Conservation (phyloP, 2,113 vertebrate species). For the Pheucticus melanocephalus region DNA sequence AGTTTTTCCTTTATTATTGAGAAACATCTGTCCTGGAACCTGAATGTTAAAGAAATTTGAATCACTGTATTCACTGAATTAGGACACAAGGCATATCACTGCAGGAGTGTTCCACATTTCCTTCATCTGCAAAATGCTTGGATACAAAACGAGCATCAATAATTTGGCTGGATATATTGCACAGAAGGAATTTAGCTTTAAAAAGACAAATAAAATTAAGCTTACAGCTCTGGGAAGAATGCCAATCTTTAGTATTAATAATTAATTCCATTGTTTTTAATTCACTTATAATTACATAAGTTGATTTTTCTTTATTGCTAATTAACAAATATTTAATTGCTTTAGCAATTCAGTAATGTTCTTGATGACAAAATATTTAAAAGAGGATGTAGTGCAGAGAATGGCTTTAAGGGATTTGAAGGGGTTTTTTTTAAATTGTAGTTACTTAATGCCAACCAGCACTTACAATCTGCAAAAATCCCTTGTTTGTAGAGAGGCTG, state of each 20-base stretch:
- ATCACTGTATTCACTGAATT: neutral
- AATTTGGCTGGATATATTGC: neutral
- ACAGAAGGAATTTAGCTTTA: neutral
- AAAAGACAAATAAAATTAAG: conserved; percentile 44
- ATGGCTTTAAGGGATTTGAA: neutral
- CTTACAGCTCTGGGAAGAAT: conserved; percentile 65
- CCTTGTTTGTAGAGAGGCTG: neutral
- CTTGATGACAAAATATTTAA: conserved; percentile 37
- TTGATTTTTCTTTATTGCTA: conserved; percentile 66
- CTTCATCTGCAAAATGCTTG: neutral
- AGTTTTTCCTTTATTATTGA: neutral
- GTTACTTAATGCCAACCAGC: neutral
- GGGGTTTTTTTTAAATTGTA: neutral
- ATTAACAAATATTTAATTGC: conserved; percentile 70
- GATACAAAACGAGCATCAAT: neutral
- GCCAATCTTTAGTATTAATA: conserved; percentile 70
- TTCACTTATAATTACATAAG: conserved; percentile 67
- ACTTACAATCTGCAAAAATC: neutral
- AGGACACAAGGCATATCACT: neutral
- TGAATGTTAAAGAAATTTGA: neutral
- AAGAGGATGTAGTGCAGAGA: neutral
- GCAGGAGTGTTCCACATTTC: neutral
- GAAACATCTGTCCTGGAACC: neutral
- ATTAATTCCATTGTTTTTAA: conserved; percentile 73
- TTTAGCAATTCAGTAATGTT: conserved; percentile 58